Percentiles rank a stretch among this genome's conserved stretches.
Evolutionary conservation across 2,888 invertebrate genomes (phyloP).

Genomic region (Idaea aversata): DNA sequence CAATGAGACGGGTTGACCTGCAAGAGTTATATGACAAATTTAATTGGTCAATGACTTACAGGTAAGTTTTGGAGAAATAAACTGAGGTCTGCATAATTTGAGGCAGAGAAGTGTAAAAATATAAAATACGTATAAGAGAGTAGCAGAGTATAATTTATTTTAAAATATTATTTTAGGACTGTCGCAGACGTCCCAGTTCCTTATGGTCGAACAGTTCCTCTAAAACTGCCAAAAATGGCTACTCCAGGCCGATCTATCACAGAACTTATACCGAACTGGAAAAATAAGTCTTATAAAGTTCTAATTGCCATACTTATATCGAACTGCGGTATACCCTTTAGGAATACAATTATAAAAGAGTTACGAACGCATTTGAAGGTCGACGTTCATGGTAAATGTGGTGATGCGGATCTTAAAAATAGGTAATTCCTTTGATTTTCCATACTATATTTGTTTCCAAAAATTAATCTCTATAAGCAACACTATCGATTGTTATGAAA

Average conservation of each 20-base stretch:
- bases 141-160: too few species aligned
- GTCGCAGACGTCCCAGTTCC: slow-evolving; percentile 76
- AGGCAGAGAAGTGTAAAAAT: too few species aligned
- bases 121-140: too few species aligned
- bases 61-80: slow-evolving; percentile 45
- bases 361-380: slow-evolving; percentile 80
- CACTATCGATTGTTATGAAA: too few species aligned
- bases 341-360: slow-evolving; percentile 77
- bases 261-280: slow-evolving; percentile 52
- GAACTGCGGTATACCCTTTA: slow-evolving; percentile 67
- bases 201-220: slow-evolving; percentile 78
- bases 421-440: slow-evolving; percentile 7
- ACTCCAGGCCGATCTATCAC: slow-evolving; percentile 17
- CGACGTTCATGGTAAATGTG: slow-evolving; percentile 79
- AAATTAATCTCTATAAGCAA: too few species aligned
- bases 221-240: slow-evolving; percentile 26
- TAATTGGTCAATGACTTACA: slow-evolving; percentile 52
- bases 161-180: neutral
- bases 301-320: slow-evolving; percentile 79
- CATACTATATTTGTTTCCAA: too few species aligned
- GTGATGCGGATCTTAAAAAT: slow-evolving; percentile 34
- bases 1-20: slow-evolving; percentile 45
- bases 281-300: slow-evolving; percentile 59
- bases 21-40: slow-evolving; percentile 63
- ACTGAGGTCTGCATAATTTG: too few species aligned